Evolutionary conservation across 2,888 invertebrate genomes (phyloP).

Genomic region (Mythimna lalbum): DNA sequence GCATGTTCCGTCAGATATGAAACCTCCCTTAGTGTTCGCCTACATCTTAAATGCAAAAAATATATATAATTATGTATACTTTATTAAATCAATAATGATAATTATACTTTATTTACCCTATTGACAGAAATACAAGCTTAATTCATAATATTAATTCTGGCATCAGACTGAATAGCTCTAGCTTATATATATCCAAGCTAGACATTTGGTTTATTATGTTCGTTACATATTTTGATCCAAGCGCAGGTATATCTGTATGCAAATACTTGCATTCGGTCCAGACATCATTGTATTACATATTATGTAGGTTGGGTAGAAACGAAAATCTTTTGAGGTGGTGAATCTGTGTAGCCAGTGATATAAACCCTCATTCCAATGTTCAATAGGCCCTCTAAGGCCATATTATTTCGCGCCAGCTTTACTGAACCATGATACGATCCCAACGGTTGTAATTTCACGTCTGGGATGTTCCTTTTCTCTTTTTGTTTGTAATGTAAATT

Average conservation of each 20-base stretch:
- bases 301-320: constrained; percentile 1
- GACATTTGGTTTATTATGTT: constrained; percentile 1
- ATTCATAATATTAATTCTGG: background rate
- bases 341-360: constrained; percentile 72
- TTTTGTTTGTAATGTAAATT: constrained; percentile 85
- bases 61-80: no score
- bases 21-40: no score
- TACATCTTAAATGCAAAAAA: no score
- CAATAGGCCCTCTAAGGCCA: constrained; percentile 70
- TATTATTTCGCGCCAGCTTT: constrained; percentile 73
- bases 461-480: constrained; percentile 76
- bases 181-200: background rate
- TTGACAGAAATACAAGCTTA: no score
- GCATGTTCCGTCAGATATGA: no score
- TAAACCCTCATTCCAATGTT: constrained; percentile 68
- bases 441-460: constrained; percentile 79
- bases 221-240: background rate
- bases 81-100: no score
- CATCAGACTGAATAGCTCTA: background rate
- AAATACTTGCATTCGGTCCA: constrained; percentile 33
- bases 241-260: background rate
- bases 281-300: constrained; percentile 16
- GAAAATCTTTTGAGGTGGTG: constrained; percentile 45
- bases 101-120: no score
- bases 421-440: constrained; percentile 71